Evolutionary conservation across 2,888 invertebrate species (phyloP), one percentile per base, ranked within the genome.

Genomic region (Crepidodera aurea): DNA sequence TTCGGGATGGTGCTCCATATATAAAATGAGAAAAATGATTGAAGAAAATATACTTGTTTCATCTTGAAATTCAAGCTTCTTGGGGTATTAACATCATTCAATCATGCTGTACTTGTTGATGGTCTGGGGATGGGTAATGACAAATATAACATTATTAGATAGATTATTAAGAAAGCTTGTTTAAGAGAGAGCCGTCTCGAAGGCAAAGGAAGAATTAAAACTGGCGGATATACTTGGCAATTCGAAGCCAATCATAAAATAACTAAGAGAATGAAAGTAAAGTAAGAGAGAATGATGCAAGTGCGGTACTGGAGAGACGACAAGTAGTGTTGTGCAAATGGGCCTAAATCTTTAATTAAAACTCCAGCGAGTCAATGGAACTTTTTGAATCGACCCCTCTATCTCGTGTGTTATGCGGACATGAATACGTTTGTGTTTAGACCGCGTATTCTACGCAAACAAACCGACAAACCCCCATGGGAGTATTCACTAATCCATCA

Each of bases 341-440:
- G 62, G 46, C 53, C 46, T 29, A 57, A 58, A 53, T 51, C 62
- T 62, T 62, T 62, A 62, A 62, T 62, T 57, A 62, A 62, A 62
- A 62, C 62, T 53, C 53, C 62, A 46, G 46, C 51, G 51, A 62
- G 57, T 62, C 51, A 58, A 62, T 62, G 53, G 53, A 58, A 53
- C 53, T 62, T 62, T 62, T 62, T 57, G 46, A 62, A 57, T 53
- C 51, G 53, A 55, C 57, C 62, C 62, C 51, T 57, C 53, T 27
- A 42, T 62, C 32, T 32, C 22, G 42, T 46, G 32, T 51, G 59
- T 55, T 54, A 32, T 51, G 51, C 51, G 50, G 51, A 51, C 40
- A 51, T 62, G 62, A 62, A 62, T 57, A 62, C 62, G 62, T 62
- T 62, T 62, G 62, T 58, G 48, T 57, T 62, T 58, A 51, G 57